Evolutionary conservation across 2,888 invertebrate genomes (phyloP), one percentile per base, ranked within the genome.

Genomic region (Hemicrepidius hirtus): DNA sequence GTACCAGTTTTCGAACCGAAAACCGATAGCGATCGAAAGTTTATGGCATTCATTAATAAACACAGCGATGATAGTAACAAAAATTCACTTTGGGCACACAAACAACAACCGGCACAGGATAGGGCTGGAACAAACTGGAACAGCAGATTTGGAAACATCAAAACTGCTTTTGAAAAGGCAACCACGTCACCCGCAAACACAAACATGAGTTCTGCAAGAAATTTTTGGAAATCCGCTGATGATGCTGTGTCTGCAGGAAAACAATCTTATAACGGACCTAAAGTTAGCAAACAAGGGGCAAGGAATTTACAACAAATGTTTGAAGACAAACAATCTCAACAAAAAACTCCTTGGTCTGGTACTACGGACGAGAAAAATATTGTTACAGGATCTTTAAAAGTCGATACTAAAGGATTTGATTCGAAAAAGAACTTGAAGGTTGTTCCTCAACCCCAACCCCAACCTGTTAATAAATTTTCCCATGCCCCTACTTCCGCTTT

Each of bases 1-100:
- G 84, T 94, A 40, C 94, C 94, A 0, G 88, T 89, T 0, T 93
- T 96, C 78, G 90, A 91, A 76, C 94, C 95, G 0, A 95, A 94
- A 85, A 96, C 96, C 0, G 95, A 95, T 63, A 95, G 94, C 80
- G 96, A 96, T 83, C 89, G 90, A 66, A 96, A 96, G 82, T 96
- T 96, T 82, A 86, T 95, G 60, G 95, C 95, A 0, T 93, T 96
- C 78, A 92, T 96, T 82, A 92, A 92, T 77, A 94, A 93, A 81
- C 91, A 93, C 77, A 93, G 90, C 80, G 89, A 91, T 50, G 88
- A 86, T 40, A 84, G 85, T 35, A 59, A 50, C 5, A 69, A 71
- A 24, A 53, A 10, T 9, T 69, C 75, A 13, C 16, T 63, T 1
- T 78, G 78, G 78, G 46, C 64, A 18, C 63, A 71, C 32, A 44